phyloP scores from a whole-genome alignment of 2,888 invertebrate genomes.

The Pristionchus fissidentatus region DNA sequence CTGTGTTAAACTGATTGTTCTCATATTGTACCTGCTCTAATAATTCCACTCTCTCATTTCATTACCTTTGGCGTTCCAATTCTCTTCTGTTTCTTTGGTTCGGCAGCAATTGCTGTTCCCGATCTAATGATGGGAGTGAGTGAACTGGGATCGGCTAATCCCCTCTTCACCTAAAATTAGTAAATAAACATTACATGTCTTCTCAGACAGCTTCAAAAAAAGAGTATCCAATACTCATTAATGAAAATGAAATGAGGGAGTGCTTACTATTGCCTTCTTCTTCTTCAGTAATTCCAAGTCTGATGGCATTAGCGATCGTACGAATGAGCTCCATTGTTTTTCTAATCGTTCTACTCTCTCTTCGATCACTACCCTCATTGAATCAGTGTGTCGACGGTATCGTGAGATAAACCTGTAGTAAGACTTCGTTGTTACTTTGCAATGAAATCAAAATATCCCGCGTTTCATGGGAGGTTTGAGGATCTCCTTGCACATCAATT shows the following conservation, averaged over 20 bases:
- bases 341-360: constrained; percentile 51
- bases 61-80: neutral
- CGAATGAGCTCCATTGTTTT: constrained; percentile 66
- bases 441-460: too few species aligned
- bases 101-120: neutral
- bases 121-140: constrained; percentile 24
- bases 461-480: too few species aligned
- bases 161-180: neutral
- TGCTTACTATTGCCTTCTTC: constrained; percentile 48
- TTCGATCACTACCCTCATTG: constrained; percentile 4
- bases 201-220: too few species aligned
- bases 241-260: neutral
- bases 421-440: too few species aligned
- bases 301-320: constrained; percentile 60
- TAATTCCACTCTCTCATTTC: neutral
- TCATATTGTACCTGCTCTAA: too few species aligned
- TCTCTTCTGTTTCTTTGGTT: constrained; percentile 26
- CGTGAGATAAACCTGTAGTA: constrained; percentile 27
- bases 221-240: neutral
- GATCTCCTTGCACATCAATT: too few species aligned
- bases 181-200: neutral
- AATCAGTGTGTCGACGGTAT: constrained; percentile 4
- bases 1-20: too few species aligned
- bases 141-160: neutral
- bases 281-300: constrained; percentile 60